Base-by-base conservation (phyloP, 1,140 invertebrate genomes). In the Sycobia sp. region DNA sequence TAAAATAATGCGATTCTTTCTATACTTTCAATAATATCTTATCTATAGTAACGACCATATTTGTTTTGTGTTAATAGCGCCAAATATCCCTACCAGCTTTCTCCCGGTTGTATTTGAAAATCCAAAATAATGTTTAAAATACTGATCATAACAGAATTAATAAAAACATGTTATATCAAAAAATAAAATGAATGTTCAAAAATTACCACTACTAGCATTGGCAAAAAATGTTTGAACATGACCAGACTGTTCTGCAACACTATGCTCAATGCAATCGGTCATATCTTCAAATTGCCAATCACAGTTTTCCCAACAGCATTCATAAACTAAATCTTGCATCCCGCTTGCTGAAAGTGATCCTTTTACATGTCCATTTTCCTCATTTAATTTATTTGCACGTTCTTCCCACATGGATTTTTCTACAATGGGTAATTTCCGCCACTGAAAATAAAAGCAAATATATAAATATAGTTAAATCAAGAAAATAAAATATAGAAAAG, bases 341-440 rank as follows among this genome's bases (percentile, higher is more conserved):
- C 74, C 67, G 8, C 70, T 66, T 10, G 70, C 51, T 18, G 73
- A 66, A 38, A 78, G 75, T n/a, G 81, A 79, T 69, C 68, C 73
- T 69, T 70, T 80, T 47, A 72, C 11, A 22, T 68, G 68, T 16
- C 75, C 75, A 82, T 77, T 68, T 74, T 95, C 92, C 73, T 93
- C 91, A 73, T 97, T 97, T 73, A 95, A 88, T 71, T 89, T 88
- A 14, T 87, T 87, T 4, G 96, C 96, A 47, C 88, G 85, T 76
- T 96, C 93, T 83, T 99, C 97, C 88, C 95, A 99, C 36, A 88
- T 86, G 75, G 95, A 91, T 77, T 98, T 98, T 62, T 95, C 93
- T 60, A 86, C 84, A 3, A 91, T 85, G 0, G 92, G 87, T 59
- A 99, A 83, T 64, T 92, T 93, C 70, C 95, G 89, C 97, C 97